Percentiles rank a stretch among this genome's conserved stretches.
These are phyloP conservation scores for Neuroscelio doddi DNA, from an alignment of 2,888 invertebrate species.

Conservation along the genomic window DNA sequence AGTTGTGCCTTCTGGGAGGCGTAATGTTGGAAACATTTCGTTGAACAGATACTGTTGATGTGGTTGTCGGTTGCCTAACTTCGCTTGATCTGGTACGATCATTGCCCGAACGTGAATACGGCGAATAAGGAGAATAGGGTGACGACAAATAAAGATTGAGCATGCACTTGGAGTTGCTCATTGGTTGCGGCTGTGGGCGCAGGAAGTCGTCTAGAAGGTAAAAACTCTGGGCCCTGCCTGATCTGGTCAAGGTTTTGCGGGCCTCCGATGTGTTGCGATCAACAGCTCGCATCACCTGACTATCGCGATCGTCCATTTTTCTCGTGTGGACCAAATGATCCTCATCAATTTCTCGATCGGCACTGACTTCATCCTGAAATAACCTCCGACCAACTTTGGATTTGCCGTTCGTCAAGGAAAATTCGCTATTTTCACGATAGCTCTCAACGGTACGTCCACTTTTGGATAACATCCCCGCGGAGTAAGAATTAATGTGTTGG, in stretches of 20 bases:
- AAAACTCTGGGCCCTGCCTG: conserved; percentile 71
- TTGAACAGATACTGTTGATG: conserved; percentile 13
- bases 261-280: conserved; percentile 29
- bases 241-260: conserved; percentile 57
- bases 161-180: conserved; percentile 55
- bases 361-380: conserved; percentile 58
- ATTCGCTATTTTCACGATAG: conserved; percentile 60
- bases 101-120: conserved; percentile 43
- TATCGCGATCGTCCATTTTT: conserved; percentile 36
- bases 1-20: conserved; percentile 68
- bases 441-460: conserved; percentile 48
- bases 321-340: conserved; percentile 31
- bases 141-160: conserved; percentile 68
- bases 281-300: conserved; percentile 24
- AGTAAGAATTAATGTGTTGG: conserved; percentile 46
- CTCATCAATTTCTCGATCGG: conserved; percentile 45
- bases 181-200: conserved; percentile 64
- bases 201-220: conserved; percentile 73
- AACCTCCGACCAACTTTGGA: conserved; percentile 62
- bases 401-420: conserved; percentile 50
- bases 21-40: conserved; percentile 63
- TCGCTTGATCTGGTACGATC: conserved; percentile 52
- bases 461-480: conserved; percentile 56
- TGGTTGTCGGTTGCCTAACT: conserved; percentile 31
- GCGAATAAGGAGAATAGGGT: conserved; percentile 22